A percentile compares a stretch with the other conserved stretches of the same genome.
These are phyloP conservation scores for Colossoma macropomum DNA, from an alignment of 2,113 vertebrate species.

Conservation along the genomic window DNA sequence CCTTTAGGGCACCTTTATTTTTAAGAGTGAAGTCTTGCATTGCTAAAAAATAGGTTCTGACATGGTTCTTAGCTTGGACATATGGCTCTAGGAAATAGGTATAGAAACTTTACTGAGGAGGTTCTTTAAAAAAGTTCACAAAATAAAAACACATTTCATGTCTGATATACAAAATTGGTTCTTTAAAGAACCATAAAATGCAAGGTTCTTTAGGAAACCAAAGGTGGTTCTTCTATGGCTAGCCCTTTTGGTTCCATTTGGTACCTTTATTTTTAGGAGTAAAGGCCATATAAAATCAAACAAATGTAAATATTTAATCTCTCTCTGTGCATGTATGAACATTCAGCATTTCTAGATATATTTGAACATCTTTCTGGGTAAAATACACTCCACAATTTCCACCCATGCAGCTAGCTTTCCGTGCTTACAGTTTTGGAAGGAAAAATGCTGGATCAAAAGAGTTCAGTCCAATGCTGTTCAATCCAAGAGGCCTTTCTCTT, in stretches of 20 bases:
- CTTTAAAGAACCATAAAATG: not conserved
- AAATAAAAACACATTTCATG: no score
- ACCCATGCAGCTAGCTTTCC: not conserved
- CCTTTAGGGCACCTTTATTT: no score
- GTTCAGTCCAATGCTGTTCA: not conserved
- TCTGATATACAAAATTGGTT: no score
- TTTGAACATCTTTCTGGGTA: not conserved
- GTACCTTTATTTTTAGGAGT: not conserved
- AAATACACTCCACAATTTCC: not conserved
- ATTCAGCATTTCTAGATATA: not conserved
- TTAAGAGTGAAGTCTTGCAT: no score
- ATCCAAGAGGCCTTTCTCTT: not conserved
- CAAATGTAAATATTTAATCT: not conserved
- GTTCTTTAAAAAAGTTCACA: no score
- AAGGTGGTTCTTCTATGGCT: not conserved
- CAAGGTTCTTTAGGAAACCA: not conserved
- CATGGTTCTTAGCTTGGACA: no score
- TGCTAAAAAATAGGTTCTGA: no score
- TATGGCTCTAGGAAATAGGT: no score
- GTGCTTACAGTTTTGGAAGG: not conserved
- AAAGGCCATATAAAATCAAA: not conserved
- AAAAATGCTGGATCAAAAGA: not conserved
- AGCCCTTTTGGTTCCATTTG: no score
- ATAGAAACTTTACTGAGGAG: no score
- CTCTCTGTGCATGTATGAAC: not conserved